Conservation (phyloP, 2,797 vertebrate genomes). For the Muscicapa striata region DNA sequence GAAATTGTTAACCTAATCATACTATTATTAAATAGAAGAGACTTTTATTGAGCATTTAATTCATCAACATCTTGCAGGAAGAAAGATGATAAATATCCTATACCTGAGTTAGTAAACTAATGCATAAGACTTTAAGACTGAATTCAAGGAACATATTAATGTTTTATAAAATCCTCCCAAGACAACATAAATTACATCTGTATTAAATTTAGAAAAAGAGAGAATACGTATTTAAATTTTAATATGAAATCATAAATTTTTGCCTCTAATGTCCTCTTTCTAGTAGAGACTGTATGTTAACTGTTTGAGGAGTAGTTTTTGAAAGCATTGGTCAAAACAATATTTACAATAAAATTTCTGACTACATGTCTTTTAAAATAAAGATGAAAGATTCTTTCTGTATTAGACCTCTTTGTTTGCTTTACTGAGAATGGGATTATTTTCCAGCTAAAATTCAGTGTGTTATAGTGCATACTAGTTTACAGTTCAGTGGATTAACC, state of each 20-base stretch:
- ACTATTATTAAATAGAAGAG: background rate
- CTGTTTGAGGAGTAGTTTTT: background rate
- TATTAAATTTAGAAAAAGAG: background rate
- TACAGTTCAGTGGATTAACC: background rate
- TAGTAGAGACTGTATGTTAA: background rate
- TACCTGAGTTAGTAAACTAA: background rate
- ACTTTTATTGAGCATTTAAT: background rate
- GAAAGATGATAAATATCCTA: background rate
- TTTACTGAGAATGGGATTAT: background rate
- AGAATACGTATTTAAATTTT: background rate
- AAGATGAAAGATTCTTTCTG: background rate
- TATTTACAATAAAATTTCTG: background rate
- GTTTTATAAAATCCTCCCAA: background rate
- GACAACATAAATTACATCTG: background rate
- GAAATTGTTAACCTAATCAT: background rate
- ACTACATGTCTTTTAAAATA: background rate
- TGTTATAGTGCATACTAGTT: background rate
- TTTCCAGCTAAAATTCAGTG: background rate
- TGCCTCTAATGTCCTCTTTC: background rate
- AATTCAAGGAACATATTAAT: background rate
- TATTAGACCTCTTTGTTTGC: background rate
- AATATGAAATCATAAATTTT: background rate
- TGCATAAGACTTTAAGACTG: background rate
- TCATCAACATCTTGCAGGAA: background rate
- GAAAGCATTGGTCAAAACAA: background rate